Evolutionary conservation across 2,888 invertebrate genomes (phyloP).

Genomic region (Anagyrus pseudococci): DNA sequence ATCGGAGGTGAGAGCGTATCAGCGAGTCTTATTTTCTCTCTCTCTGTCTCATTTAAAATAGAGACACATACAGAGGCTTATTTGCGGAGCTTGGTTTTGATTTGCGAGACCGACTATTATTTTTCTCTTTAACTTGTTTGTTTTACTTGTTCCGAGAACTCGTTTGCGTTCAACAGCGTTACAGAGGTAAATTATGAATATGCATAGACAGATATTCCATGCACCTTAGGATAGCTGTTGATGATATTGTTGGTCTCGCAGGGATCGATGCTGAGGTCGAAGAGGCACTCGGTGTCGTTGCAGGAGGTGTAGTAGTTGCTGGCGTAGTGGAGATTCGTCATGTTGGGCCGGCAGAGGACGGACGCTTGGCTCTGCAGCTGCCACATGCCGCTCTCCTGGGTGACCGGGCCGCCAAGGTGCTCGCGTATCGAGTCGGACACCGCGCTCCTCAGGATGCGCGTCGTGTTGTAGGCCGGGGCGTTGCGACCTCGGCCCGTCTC

Average conservation of each 20-base stretch:
- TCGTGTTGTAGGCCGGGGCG: slow-evolving; percentile 49
- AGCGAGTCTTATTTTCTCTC: too few species aligned
- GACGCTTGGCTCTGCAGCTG: slow-evolving; percentile 51
- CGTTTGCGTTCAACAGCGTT: too few species aligned
- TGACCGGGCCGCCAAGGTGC: slow-evolving; percentile 54
- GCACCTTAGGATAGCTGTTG: slow-evolving; percentile 51
- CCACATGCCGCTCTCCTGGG: slow-evolving; percentile 54
- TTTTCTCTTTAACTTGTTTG: too few species aligned
- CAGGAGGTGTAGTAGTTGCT: slow-evolving; percentile 48
- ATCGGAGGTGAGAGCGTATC: too few species aligned
- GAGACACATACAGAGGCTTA: too few species aligned
- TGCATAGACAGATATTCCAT: too few species aligned
- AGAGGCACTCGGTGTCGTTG: slow-evolving; percentile 70
- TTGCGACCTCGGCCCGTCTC: slow-evolving; percentile 51
- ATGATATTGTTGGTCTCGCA: slow-evolving; percentile 76
- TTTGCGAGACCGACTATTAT: too few species aligned
- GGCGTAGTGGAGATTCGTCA: slow-evolving; percentile 36
- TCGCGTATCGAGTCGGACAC: slow-evolving; percentile 54
- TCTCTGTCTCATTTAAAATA: too few species aligned
- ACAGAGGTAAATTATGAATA: too few species aligned
- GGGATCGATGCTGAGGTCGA: slow-evolving; percentile 79
- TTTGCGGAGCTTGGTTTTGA: too few species aligned
- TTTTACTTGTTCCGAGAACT: too few species aligned
- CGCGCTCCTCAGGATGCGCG: slow-evolving; percentile 49
- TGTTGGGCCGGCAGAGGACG: slow-evolving; percentile 47